These are phyloP conservation scores for human (Homo sapiens) DNA, from an alignment of 2,113 vertebrate species.

Conservation along the genomic window DNA sequence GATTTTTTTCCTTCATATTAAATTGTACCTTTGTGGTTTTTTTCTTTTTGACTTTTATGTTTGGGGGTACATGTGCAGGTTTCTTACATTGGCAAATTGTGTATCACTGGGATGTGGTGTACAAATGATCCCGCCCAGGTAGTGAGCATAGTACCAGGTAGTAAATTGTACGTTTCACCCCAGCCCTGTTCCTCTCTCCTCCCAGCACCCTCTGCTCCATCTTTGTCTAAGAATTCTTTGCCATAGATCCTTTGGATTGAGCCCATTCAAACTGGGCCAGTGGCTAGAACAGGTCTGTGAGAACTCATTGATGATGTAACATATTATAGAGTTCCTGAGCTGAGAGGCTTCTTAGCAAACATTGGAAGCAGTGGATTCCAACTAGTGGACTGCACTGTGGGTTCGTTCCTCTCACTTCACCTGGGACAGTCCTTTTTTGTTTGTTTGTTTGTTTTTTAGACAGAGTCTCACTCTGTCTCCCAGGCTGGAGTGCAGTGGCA, in stretches of 20 bases:
- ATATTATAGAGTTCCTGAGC: not conserved
- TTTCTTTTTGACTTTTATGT: no score
- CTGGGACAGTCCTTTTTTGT: not conserved
- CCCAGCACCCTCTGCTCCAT: not conserved
- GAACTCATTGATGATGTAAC: accelerated
- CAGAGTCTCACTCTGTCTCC: no score
- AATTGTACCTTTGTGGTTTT: not conserved
- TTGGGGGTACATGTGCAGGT: no score
- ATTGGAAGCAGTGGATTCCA: not conserved
- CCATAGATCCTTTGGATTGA: not conserved
- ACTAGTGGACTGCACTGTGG: not conserved
- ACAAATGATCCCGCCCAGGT: no score
- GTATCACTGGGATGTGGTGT: no score
- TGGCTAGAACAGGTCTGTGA: not conserved
- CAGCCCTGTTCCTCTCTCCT: not conserved
- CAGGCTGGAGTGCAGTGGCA: no score
- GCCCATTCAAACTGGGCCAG: not conserved
- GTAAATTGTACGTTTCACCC: not conserved
- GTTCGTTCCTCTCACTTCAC: not conserved
- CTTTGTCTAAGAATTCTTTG: not conserved
- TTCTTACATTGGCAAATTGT: no score
- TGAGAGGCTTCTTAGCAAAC: not conserved
- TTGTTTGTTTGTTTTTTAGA: no score
- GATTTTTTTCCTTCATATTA: not conserved
- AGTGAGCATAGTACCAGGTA: no score